Conservation (phyloP, 2,113 vertebrate species). For the Dipodomys merriami region DNA sequence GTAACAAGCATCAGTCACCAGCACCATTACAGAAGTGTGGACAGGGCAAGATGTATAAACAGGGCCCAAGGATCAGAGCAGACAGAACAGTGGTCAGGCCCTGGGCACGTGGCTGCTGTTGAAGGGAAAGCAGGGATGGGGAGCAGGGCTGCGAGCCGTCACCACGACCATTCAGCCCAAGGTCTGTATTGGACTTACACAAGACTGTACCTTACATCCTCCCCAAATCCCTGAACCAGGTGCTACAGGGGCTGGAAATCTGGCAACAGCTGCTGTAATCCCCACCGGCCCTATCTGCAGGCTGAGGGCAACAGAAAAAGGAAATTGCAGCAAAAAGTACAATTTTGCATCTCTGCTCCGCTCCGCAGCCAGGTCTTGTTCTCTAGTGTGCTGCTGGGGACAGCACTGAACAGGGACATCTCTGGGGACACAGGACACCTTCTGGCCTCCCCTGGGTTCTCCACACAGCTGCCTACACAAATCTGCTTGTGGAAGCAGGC, state of each 20-base stretch:
- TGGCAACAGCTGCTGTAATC: constrained; percentile 60
- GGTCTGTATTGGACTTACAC: not conserved
- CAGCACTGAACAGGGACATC: not conserved
- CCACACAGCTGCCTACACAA: not conserved
- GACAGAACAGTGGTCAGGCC: not conserved
- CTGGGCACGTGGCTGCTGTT: not conserved
- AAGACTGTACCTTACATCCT: not conserved
- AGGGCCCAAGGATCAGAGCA: not conserved
- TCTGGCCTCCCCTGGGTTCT: not conserved
- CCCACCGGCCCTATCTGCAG: not conserved
- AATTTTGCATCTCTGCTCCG: accelerated
- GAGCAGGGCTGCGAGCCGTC: not conserved
- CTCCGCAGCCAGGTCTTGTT: not conserved
- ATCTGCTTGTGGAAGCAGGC: not conserved
- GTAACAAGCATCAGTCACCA: too few species aligned
- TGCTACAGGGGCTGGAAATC: constrained; percentile 4
- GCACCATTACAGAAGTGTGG: not conserved
- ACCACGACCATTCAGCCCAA: not conserved
- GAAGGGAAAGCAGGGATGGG: not conserved
- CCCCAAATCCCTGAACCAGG: constrained; percentile 62
- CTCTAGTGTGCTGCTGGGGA: not conserved
- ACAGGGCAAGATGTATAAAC: not conserved
- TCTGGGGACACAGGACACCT: not conserved
- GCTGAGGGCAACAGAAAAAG: not conserved
- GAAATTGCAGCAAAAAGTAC: not conserved